Percentiles rank a stretch among this genome's conserved stretches.
Conservation (phyloP, 2,797 vertebrate species). For the Sebastolobus alascanus region DNA sequence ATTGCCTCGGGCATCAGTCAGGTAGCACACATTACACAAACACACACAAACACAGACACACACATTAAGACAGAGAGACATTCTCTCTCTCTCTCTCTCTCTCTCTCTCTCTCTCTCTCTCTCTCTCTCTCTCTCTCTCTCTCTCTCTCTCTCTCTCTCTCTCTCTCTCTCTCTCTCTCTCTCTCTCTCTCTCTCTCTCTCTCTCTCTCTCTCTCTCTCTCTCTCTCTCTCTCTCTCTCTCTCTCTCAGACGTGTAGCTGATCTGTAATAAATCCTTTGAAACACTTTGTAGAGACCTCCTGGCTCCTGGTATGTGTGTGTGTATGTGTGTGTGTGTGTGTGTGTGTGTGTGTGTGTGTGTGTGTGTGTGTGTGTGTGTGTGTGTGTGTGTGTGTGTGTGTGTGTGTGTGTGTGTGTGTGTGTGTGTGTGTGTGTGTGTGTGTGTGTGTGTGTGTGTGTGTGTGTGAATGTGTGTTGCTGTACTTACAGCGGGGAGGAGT, state of each 20-base stretch:
- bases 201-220: too few relatives aligned
- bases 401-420: constrained; percentile 39
- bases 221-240: constrained; percentile 10
- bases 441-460: constrained; percentile 26
- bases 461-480: constrained; percentile 32
- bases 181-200: too few relatives aligned
- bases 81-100: background rate
- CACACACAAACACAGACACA: constrained; percentile 2
- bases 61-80: constrained; percentile 10
- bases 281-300: constrained; percentile 65
- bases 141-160: constrained; percentile 29
- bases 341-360: constrained; percentile 16
- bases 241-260: constrained; percentile 57
- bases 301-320: constrained; percentile 51
- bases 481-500: constrained; percentile 90
- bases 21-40: constrained; percentile 55
- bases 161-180: too few relatives aligned
- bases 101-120: too few relatives aligned
- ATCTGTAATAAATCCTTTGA: constrained; percentile 69
- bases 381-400: constrained; percentile 22
- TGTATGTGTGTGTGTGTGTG: constrained; percentile 21
- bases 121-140: constrained; percentile 20
- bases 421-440: constrained; percentile 21
- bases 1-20: constrained; percentile 56
- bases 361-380: constrained; percentile 34